Percentiles rank a stretch among this genome's conserved stretches.
Evolutionary conservation across 2,888 invertebrate species (phyloP).

Genomic region (Lacanobia wlatinum): DNA sequence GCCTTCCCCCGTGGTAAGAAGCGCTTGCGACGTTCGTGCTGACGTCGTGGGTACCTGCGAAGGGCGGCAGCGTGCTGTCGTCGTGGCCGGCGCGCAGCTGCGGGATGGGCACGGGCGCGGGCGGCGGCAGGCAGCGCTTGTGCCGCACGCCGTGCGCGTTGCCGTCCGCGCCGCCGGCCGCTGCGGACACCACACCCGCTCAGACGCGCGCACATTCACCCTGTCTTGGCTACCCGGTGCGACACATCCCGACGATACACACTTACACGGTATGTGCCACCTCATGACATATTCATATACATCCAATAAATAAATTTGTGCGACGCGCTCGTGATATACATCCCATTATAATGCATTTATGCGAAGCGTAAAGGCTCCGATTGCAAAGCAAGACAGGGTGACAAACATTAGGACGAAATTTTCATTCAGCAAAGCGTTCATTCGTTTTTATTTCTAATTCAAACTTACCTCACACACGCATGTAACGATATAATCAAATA

Average conservation of each 20-base stretch:
- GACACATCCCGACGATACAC: constrained; percentile 19
- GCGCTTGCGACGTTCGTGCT: neutral
- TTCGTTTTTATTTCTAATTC: constrained; percentile 57
- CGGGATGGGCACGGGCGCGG: constrained; percentile 96
- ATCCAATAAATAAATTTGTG: constrained; percentile 33
- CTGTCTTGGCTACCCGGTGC: constrained; percentile 47
- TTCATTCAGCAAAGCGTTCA: constrained; percentile 74
- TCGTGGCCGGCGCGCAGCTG: constrained; percentile 94
- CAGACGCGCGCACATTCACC: constrained; percentile 72
- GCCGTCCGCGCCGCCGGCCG: constrained; percentile 91
- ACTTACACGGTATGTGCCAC: neutral
- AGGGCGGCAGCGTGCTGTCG: constrained; percentile 75
- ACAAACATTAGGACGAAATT: constrained; percentile 71
- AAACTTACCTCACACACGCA: constrained; percentile 73
- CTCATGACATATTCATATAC: constrained; percentile 12
- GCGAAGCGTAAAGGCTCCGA: constrained; percentile 62
- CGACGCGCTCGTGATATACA: constrained; percentile 31
- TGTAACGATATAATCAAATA: constrained; percentile 50
- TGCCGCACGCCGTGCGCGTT: constrained; percentile 97
- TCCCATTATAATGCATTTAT: constrained; percentile 49
- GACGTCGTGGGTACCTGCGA: constrained; percentile 82
- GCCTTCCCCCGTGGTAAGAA: constrained; percentile 41
- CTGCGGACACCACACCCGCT: constrained; percentile 89
- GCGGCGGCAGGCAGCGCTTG: constrained; percentile 95
- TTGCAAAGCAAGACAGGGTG: constrained; percentile 83